Base-by-base conservation (phyloP, 2,113 vertebrate genomes). In the Gavialis gangeticus region DNA sequence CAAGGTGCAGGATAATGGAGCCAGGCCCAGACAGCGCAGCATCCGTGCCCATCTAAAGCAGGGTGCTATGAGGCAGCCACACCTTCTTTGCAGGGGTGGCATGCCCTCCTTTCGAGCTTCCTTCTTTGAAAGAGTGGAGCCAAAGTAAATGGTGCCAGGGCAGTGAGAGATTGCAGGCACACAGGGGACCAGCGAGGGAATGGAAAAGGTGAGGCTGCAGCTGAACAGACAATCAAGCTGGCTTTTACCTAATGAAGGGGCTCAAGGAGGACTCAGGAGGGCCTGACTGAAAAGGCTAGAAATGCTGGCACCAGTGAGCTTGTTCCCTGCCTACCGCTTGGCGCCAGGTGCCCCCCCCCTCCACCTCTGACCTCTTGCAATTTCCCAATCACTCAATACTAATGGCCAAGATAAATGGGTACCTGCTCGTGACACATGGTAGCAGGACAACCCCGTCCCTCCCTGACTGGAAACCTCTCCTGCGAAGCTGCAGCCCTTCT, bases 401-500 rank as follows among this genome's bases (percentile, higher is more conserved):
- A 60, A 8, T 5, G 10, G 30, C 58, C 30, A 54, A 57, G 28
- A 37, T 46, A 28, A 25, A 16, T 10, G 22, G 28, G 5, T 21
- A 5, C n/a, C 59, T 69, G 22, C 25, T 17, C n/a, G 25, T n/a
- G 79, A 77, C 56, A 77, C 54, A 57, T 18, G 21, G 22, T 16
- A 63, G 24, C 60, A 18, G 75, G 19, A 16, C 46, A 34, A 14
- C 34, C 46, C 46, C 46, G 9, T 9, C 27, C 28, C 27, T 6
- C 15, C 25, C 19, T 4, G 89, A 46, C 73, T 21, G 1, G 27
- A 58, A 67, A 85, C 78, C 64, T 79, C 56, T 80, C 90, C 81
- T 57, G 77, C n/a, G 89, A 91, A 93, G 95, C 79, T 18, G n/a
- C 82, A 86, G 87, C 85, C 95, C 89, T 89, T 75, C 66, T 80